A percentile compares a stretch with the other conserved stretches of the same genome.
Conservation (phyloP, 2,888 invertebrate genomes). For the Baccha elongata region DNA sequence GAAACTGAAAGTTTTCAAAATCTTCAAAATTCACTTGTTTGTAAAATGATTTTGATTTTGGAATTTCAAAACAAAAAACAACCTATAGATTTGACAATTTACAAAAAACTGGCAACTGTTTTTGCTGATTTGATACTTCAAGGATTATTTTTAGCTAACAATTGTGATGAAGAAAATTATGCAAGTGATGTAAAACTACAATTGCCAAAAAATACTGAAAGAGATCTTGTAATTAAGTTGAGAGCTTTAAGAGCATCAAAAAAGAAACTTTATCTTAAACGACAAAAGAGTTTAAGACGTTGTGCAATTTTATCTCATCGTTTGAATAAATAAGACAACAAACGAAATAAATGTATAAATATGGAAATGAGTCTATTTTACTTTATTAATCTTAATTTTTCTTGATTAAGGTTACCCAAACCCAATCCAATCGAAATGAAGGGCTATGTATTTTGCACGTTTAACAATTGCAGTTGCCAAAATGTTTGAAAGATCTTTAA, state of each 20-base stretch:
- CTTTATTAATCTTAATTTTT: too few species aligned
- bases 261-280: slow-evolving; percentile 17
- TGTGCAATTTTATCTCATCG: slow-evolving; percentile 3
- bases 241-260: slow-evolving; percentile 41
- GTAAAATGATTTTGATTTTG: slow-evolving; percentile 46
- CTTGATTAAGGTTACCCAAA: too few species aligned
- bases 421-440: too few species aligned
- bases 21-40: slow-evolving; percentile 52
- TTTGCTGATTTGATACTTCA: slow-evolving; percentile 50
- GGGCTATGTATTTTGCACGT: too few species aligned
- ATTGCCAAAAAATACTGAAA: neutral
- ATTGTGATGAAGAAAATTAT: neutral
- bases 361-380: too few species aligned
- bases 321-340: slow-evolving; percentile 1
- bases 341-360: too few species aligned
- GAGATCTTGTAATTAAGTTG: slow-evolving; percentile 27
- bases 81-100: slow-evolving; percentile 28
- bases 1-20: slow-evolving; percentile 49
- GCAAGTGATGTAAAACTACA: neutral
- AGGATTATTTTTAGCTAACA: slow-evolving; percentile 45
- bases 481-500: too few species aligned
- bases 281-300: neutral
- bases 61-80: slow-evolving; percentile 35
- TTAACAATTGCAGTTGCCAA: too few species aligned
- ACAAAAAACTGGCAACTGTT: slow-evolving; percentile 46